A percentile compares a stretch with the other conserved stretches of the same genome.
Evolutionary conservation across 2,888 invertebrate genomes (phyloP).

Genomic region (Julus scanicus): DNA sequence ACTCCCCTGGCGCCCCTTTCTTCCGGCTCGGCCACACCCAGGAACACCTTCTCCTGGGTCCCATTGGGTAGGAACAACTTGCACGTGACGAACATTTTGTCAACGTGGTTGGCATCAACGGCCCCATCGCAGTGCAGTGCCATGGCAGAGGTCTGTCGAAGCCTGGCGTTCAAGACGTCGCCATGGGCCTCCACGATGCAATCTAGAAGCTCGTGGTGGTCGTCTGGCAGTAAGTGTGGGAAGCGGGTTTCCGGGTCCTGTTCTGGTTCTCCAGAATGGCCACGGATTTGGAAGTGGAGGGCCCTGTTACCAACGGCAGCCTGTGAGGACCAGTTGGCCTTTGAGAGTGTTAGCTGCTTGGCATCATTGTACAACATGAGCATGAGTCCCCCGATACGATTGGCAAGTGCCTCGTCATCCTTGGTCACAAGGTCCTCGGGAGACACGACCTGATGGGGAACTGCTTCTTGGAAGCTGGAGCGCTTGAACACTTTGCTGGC

Average conservation of each 20-base stretch:
- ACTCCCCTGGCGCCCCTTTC: not conserved
- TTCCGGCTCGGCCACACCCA: not conserved
- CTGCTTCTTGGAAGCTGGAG: conserved; percentile 9
- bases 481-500: conserved; percentile 17
- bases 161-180: not conserved
- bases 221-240: not conserved
- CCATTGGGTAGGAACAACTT: not conserved
- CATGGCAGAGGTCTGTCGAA: not conserved
- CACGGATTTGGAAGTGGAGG: not conserved
- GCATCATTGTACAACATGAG: conserved; percentile 14
- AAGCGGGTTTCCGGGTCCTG: not conserved
- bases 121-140: not conserved
- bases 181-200: not conserved
- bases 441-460: not conserved
- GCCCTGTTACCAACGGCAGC: not conserved
- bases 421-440: not conserved
- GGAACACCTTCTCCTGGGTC: not conserved
- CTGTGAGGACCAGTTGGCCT: not conserved
- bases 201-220: conserved; percentile 24
- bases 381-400: conserved; percentile 7
- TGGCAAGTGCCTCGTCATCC: not conserved
- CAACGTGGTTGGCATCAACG: not conserved
- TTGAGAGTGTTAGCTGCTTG: conserved; percentile 19
- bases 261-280: not conserved
- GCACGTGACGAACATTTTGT: not conserved